A percentile compares a stretch with the other conserved stretches of the same genome.
Conservation (phyloP, 2,888 invertebrate species). For the Malacosoma neustria region DNA sequence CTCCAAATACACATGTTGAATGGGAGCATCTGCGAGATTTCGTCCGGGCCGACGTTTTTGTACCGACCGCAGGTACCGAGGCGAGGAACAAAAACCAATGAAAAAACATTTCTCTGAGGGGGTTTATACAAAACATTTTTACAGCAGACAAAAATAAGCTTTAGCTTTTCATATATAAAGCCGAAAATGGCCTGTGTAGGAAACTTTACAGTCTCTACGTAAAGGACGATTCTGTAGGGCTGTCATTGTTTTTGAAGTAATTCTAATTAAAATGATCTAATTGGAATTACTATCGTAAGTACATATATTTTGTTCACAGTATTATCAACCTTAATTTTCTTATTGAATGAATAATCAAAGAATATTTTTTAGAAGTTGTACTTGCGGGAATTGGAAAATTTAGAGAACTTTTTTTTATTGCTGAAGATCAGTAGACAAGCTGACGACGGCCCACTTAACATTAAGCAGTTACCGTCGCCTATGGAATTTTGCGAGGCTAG, state of each 20-base stretch:
- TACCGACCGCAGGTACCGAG: slow-evolving; percentile 47
- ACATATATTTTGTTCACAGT: no score
- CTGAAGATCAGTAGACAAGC: no score
- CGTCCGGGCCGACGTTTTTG: slow-evolving; percentile 32
- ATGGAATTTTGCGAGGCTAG: no score
- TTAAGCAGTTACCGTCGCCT: no score
- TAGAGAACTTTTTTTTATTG: no score
- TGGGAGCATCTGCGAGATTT: slow-evolving; percentile 2
- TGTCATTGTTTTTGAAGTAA: neutral
- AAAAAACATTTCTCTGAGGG: slow-evolving; percentile 42
- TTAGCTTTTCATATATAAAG: neutral
- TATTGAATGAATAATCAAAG: no score
- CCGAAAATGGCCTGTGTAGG: neutral
- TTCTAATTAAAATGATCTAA: no score
- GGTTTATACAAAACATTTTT: slow-evolving; percentile 13
- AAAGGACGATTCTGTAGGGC: neutral
- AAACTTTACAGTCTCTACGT: neutral
- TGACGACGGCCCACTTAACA: no score
- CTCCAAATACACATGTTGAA: neutral
- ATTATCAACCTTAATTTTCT: no score
- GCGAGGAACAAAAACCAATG: slow-evolving; percentile 35
- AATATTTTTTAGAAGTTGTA: no score
- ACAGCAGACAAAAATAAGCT: neutral
- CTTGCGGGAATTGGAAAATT: no score
- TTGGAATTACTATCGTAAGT: no score